Conservation (phyloP, 2,797 vertebrate genomes). For the Corythornis leucogaster region DNA sequence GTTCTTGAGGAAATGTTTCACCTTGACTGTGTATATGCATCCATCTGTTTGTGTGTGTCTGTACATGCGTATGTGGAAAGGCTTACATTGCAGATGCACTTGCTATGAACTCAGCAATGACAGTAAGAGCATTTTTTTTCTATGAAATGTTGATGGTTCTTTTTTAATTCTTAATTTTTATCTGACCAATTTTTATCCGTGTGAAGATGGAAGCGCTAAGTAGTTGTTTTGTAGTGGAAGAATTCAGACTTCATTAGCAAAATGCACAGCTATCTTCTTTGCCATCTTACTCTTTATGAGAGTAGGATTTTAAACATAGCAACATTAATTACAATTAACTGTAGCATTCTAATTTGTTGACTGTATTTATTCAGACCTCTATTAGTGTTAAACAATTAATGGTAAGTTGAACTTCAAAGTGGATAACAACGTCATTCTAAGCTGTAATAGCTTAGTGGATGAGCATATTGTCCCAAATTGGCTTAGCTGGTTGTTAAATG, state of each 20-base stretch:
- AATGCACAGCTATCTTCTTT: constrained; percentile 27
- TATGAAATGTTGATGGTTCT: neutral
- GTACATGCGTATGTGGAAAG: neutral
- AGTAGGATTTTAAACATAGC: constrained; percentile 26
- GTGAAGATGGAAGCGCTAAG: neutral
- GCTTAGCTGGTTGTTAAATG: constrained; percentile 43
- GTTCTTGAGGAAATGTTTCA: neutral
- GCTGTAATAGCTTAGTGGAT: constrained; percentile 51
- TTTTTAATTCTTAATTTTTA: neutral
- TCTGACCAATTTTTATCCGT: neutral
- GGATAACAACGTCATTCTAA: constrained; percentile 47
- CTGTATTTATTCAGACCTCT: constrained; percentile 51
- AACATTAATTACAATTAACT: constrained; percentile 60
- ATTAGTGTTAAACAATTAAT: constrained; percentile 62
- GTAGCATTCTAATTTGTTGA: constrained; percentile 46
- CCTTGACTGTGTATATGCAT: neutral
- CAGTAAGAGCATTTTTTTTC: neutral
- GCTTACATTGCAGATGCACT: neutral
- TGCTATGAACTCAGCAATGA: neutral
- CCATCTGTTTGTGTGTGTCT: neutral
- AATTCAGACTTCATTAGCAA: constrained; percentile 31
- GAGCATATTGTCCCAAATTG: constrained; percentile 61
- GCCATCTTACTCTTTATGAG: constrained; percentile 7
- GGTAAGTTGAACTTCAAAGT: constrained; percentile 61
- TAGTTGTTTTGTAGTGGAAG: neutral